phyloP scores from a whole-genome alignment of 2,113 vertebrate genomes.

The Suncus etruscus region DNA sequence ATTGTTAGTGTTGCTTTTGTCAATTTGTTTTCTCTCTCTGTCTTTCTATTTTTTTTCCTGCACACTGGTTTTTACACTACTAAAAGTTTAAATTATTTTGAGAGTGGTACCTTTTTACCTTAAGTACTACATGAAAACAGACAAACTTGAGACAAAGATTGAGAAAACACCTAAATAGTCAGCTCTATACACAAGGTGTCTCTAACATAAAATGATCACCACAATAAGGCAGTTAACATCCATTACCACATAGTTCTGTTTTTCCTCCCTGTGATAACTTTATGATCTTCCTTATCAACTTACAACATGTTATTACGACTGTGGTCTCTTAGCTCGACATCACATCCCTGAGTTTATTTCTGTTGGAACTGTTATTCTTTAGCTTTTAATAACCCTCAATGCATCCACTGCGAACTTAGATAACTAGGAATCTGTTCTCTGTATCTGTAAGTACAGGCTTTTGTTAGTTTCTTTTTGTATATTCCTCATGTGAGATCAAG shows the following conservation, averaged over 20 bases:
- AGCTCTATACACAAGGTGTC: neutral
- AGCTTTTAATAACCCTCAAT: neutral
- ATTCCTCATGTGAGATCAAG: neutral
- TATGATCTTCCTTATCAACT: neutral
- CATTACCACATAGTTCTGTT: neutral
- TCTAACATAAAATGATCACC: neutral
- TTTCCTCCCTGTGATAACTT: neutral
- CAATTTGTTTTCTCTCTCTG: neutral
- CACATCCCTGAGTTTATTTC: neutral
- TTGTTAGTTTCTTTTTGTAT: neutral
- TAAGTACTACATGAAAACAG: neutral
- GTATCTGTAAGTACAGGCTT: neutral
- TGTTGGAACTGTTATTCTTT: neutral
- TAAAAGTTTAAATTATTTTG: neutral
- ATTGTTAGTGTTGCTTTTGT: neutral
- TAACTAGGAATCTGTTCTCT: neutral
- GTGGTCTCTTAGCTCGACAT: neutral
- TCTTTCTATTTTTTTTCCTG: neutral
- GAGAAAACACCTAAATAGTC: neutral
- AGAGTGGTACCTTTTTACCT: too few relatives aligned
- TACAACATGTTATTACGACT: neutral
- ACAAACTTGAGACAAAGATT: neutral
- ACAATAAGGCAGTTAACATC: neutral
- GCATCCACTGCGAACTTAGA: neutral
- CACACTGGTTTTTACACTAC: neutral